phyloP scores from a whole-genome alignment of 2,888 invertebrate genomes.

The Philereme vetulata region DNA sequence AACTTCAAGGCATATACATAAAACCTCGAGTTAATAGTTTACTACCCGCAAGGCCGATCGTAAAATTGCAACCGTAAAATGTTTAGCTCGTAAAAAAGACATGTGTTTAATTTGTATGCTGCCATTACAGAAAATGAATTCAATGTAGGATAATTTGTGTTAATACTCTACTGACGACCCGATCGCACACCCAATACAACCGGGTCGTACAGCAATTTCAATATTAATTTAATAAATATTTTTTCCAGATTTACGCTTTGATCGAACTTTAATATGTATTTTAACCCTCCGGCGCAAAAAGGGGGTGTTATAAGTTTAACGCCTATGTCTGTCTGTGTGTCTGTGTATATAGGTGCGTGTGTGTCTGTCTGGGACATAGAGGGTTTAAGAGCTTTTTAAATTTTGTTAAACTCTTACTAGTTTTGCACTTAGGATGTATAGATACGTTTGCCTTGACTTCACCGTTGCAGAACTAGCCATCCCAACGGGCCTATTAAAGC shows the following conservation, averaged over 20 bases:
- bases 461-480: no score
- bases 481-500: conserved; percentile 6
- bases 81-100: conserved; percentile 32
- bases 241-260: no score
- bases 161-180: neutral
- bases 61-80: conserved; percentile 35
- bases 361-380: no score
- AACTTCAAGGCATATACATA: conserved; percentile 34
- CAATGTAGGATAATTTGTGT: neutral
- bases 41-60: conserved; percentile 30
- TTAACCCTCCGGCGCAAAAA: no score
- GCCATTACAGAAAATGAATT: conserved; percentile 30
- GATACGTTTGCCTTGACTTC: neutral
- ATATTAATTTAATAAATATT: no score
- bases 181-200: neutral
- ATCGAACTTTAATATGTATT: no score
- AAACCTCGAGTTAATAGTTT: conserved; percentile 21
- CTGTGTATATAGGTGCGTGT: no score
- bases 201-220: neutral
- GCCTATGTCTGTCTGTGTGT: no score
- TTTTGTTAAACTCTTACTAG: neutral
- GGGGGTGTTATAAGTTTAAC: no score
- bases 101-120: conserved; percentile 30
- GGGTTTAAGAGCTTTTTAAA: neutral
- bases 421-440: neutral